A percentile compares a stretch with the other conserved stretches of the same genome.
Conservation (phyloP, 2,113 vertebrate genomes). For the Aviceda subcristata region DNA sequence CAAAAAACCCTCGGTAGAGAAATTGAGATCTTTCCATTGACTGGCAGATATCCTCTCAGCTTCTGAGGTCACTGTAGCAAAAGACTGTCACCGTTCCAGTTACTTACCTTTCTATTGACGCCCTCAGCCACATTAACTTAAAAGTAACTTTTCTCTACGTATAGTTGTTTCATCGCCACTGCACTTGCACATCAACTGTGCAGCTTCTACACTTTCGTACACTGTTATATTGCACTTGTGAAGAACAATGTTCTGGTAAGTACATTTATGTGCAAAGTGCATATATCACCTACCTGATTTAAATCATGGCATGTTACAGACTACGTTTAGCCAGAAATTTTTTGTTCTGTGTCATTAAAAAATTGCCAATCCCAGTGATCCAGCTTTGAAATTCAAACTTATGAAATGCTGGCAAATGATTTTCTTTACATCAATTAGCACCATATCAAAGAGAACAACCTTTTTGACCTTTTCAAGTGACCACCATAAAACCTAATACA, state of each 20-base stretch:
- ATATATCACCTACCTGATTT: neutral
- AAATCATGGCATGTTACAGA: neutral
- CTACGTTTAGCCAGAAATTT: neutral
- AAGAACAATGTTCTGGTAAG: neutral
- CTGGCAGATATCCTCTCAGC: neutral
- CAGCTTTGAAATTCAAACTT: neutral
- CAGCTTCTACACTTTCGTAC: neutral
- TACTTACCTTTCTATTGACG: neutral
- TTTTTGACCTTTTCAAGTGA: neutral
- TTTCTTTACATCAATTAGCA: neutral
- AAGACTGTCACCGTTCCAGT: neutral
- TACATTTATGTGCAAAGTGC: neutral
- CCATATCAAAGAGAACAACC: neutral
- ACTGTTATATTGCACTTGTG: neutral
- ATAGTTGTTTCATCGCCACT: accelerated
- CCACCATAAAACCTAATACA: neutral
- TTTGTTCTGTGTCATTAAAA: neutral
- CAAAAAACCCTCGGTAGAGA: neutral
- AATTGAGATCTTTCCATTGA: neutral
- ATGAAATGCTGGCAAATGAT: neutral
- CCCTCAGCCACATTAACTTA: neutral
- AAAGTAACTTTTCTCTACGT: neutral
- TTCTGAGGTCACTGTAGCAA: neutral
- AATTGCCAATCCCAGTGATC: neutral
- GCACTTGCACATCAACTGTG: neutral